Evolutionary conservation across 2,888 invertebrate genomes (phyloP).

Genomic region (Stegana nigrithorax): DNA sequence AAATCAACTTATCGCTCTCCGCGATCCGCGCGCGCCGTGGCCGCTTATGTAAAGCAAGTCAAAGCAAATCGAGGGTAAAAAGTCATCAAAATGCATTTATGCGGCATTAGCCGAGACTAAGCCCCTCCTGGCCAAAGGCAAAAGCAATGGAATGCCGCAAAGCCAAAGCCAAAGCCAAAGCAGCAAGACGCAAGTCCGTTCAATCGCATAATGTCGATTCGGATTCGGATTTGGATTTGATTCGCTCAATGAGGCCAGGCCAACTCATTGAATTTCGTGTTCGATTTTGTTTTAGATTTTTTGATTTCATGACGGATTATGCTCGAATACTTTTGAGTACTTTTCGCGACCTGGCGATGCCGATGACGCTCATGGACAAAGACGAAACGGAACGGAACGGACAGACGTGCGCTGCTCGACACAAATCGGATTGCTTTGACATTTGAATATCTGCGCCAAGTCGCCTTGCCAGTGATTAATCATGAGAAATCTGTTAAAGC

Average conservation of each 20-base stretch:
- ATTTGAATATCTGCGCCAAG: too few relatives aligned
- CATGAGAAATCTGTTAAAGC: too few relatives aligned
- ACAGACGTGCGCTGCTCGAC: neutral
- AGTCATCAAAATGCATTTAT: constrained; percentile 18
- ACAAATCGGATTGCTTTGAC: neutral
- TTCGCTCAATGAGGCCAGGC: neutral
- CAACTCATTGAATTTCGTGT: too few relatives aligned
- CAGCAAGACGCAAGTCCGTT: neutral
- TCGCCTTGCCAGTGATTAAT: too few relatives aligned
- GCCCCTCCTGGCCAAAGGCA: too few relatives aligned
- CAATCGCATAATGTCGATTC: neutral
- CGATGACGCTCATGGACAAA: neutral
- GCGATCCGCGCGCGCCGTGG: neutral
- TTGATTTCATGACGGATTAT: constrained; percentile 59
- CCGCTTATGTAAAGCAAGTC: neutral
- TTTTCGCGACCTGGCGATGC: too few relatives aligned
- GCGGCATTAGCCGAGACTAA: constrained; percentile 7
- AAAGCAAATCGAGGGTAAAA: constrained; percentile 2
- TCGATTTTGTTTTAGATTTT: constrained; percentile 53
- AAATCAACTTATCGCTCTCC: too few relatives aligned
- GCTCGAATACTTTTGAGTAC: constrained; percentile 48
- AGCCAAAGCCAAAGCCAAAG: too few relatives aligned
- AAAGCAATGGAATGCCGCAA: too few relatives aligned
- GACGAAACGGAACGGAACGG: neutral
- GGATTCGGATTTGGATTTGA: constrained; percentile 13